Conservation (phyloP, 1,140 invertebrate genomes). For the Hyles vespertilio region DNA sequence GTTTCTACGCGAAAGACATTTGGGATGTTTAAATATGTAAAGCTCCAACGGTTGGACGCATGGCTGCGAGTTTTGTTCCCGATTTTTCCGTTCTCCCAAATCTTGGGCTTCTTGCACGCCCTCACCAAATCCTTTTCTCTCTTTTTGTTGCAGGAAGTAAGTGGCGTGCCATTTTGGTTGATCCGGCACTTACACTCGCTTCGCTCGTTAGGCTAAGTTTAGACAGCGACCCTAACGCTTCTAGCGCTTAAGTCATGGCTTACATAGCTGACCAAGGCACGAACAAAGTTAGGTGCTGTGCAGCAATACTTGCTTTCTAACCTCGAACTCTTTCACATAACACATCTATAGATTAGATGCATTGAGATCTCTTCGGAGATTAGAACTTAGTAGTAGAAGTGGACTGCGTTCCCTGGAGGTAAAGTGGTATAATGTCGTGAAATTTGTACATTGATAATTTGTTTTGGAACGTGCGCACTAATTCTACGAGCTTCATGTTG, state of each 20-base stretch:
- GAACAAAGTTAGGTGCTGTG: slow-evolving; percentile 35
- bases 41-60: slow-evolving; percentile 31
- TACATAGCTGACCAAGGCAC: slow-evolving; percentile 55
- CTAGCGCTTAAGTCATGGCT: slow-evolving; percentile 52
- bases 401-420: not conserved
- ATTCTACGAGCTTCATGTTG: slow-evolving; percentile 31
- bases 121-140: slow-evolving; percentile 63
- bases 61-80: slow-evolving; percentile 32
- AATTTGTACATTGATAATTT: not conserved
- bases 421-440: not conserved
- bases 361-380: not conserved
- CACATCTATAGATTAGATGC: not conserved
- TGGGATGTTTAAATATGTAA: slow-evolving; percentile 12
- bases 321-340: slow-evolving; percentile 21
- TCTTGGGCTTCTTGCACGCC: slow-evolving; percentile 58
- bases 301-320: slow-evolving; percentile 22
- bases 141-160: slow-evolving; percentile 80
- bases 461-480: slow-evolving; percentile 30
- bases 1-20: slow-evolving; percentile 8
- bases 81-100: slow-evolving; percentile 26
- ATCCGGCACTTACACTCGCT: slow-evolving; percentile 62
- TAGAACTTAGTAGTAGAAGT: not conserved
- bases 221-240: slow-evolving; percentile 54
- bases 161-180: slow-evolving; percentile 71
- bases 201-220: slow-evolving; percentile 64